Conservation (phyloP, 2,797 vertebrate species). For the Aratinga solstitialis region DNA sequence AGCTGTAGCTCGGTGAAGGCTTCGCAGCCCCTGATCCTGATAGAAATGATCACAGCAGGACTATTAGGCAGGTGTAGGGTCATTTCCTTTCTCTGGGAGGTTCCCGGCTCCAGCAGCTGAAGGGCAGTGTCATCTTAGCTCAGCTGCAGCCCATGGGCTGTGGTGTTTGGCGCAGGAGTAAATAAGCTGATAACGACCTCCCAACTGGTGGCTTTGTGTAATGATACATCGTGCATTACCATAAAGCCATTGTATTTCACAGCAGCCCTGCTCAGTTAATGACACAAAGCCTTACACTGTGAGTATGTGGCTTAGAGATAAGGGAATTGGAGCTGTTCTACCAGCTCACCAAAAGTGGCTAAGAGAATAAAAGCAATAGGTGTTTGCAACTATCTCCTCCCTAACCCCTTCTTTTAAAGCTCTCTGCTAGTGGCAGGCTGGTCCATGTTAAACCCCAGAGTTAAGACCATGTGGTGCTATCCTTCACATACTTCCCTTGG, state of each 20-base stretch:
- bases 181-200: slow-evolving; percentile 10
- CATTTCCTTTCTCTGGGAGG: neutral
- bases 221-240: neutral
- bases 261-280: neutral
- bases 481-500: neutral
- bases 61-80: neutral
- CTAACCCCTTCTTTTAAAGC: neutral
- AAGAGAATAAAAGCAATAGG: neutral
- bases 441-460: neutral
- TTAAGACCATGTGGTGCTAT: neutral
- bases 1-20: neutral
- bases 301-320: slow-evolving; percentile 3
- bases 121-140: neutral
- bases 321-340: neutral
- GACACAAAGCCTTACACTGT: neutral
- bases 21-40: neutral
- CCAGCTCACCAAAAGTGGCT: neutral
- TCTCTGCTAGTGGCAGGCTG: rapidly evolving
- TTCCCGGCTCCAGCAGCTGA: neutral
- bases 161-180: neutral
- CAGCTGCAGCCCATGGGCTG: rapidly evolving
- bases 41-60: neutral
- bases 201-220: neutral
- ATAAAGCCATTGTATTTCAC: neutral
- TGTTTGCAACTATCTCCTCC: neutral